phyloP scores from a whole-genome alignment of 2,888 invertebrate genomes.

The Germaria angustata region DNA sequence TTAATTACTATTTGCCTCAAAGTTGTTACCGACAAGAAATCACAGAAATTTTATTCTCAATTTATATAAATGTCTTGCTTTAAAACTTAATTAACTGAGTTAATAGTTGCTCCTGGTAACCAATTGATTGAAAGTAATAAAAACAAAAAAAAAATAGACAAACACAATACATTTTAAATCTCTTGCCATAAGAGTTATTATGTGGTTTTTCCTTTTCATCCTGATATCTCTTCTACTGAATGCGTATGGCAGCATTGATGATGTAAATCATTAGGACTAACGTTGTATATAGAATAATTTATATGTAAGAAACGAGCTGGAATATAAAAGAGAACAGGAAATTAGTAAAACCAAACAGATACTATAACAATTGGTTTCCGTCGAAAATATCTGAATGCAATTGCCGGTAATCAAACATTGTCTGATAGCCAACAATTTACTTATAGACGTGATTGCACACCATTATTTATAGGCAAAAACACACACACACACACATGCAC shows the following conservation, averaged over 20 bases:
- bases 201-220: slow-evolving; percentile 13
- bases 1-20: not conserved
- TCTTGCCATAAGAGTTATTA: slow-evolving; percentile 18
- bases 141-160: not conserved
- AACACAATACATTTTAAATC: not conserved
- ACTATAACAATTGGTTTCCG: slow-evolving; percentile 61
- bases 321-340: slow-evolving; percentile 7
- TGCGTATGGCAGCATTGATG: not conserved
- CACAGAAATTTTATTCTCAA: slow-evolving; percentile 41
- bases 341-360: slow-evolving; percentile 53
- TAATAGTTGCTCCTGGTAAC: slow-evolving; percentile 39
- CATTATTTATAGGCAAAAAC: not conserved
- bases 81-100: slow-evolving; percentile 48
- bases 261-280: not conserved
- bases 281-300: not conserved
- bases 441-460: slow-evolving; percentile 3
- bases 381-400: slow-evolving; percentile 52
- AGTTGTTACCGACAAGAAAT: not conserved
- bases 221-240: not conserved
- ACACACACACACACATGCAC: not conserved
- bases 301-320: not conserved
- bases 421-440: slow-evolving; percentile 39
- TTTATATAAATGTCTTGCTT: slow-evolving; percentile 51
- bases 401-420: slow-evolving; percentile 63
- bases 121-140: not conserved